Conservation (phyloP, 2,888 invertebrate genomes). For the Drosophila borborema region DNA sequence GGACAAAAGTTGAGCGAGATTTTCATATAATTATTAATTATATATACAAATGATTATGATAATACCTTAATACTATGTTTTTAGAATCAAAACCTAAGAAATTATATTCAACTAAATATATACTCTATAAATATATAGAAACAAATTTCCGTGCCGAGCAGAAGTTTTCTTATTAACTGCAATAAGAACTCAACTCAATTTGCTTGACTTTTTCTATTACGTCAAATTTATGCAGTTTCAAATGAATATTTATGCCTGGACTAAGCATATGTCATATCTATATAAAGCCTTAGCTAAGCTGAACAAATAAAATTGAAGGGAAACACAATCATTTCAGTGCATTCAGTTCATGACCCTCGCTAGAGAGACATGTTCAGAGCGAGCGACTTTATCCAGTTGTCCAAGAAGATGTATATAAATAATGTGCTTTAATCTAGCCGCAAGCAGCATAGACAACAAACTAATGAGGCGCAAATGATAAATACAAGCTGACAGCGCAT, state of each 20-base stretch:
- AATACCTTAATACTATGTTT: not conserved
- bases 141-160: not conserved
- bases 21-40: not conserved
- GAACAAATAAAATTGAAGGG: not conserved
- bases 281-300: not conserved
- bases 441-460: slow-evolving; percentile 50
- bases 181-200: not conserved
- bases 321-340: not conserved
- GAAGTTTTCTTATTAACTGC: not conserved
- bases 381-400: slow-evolving; percentile 16
- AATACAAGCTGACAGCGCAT: slow-evolving; percentile 64
- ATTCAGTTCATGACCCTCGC: slow-evolving; percentile 38
- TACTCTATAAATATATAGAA: not conserved
- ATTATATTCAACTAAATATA: not conserved
- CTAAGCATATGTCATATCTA: not conserved
- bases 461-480: slow-evolving; percentile 78
- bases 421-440: slow-evolving; percentile 54
- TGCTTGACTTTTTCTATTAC: not conserved
- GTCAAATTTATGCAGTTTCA: not conserved
- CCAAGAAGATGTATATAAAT: slow-evolving; percentile 48
- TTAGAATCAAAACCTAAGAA: not conserved
- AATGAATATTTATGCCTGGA: not conserved
- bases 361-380: slow-evolving; percentile 4
- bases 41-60: no score
- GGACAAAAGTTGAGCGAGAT: not conserved